These are phyloP conservation scores for Ennomos quercinarius DNA, from an alignment of 2,888 invertebrate genomes.

Conservation along the genomic window DNA sequence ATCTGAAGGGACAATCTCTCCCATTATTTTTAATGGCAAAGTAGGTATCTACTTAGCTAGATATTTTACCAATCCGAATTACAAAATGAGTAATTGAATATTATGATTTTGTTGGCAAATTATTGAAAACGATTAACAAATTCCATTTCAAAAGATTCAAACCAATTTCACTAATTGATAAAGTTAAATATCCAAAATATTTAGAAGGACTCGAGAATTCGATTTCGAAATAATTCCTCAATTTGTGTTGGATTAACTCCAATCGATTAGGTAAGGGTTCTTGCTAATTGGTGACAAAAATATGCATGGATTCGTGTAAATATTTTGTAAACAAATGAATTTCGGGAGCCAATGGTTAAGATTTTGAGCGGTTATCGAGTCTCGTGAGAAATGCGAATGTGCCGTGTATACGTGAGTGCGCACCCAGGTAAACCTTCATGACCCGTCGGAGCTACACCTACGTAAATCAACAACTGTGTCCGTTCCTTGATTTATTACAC, in stretches of 20 bases:
- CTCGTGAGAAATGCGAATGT: conserved; percentile 12
- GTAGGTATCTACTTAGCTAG: conserved; percentile 34
- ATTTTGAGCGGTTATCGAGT: conserved; percentile 11
- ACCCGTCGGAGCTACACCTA: conserved; percentile 45
- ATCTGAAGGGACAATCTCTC: conserved; percentile 30
- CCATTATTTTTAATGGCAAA: conserved; percentile 44
- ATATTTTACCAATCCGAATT: conserved; percentile 36
- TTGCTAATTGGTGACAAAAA: conserved; percentile 41
- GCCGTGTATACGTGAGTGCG: conserved; percentile 10
- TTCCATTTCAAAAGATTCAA: conserved; percentile 43
- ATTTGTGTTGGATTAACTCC: conserved; percentile 46
- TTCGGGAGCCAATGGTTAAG: conserved; percentile 6
- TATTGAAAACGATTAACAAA: conserved; percentile 46
- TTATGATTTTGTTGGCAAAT: conserved; percentile 46
- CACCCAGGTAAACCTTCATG: conserved; percentile 47
- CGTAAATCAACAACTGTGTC: conserved; percentile 67
- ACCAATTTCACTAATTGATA: conserved; percentile 48
- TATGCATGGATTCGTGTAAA: conserved; percentile 33
- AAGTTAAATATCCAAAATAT: conserved; percentile 49
- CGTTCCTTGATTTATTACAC: conserved; percentile 62
- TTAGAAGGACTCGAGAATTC: conserved; percentile 41
- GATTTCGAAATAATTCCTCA: conserved; percentile 46
- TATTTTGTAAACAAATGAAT: conserved; percentile 23
- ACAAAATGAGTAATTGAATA: conserved; percentile 42
- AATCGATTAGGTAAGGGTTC: conserved; percentile 37